Evolutionary conservation across 2,888 invertebrate species (phyloP).

Genomic region (Caenorhabditis virilis): DNA sequence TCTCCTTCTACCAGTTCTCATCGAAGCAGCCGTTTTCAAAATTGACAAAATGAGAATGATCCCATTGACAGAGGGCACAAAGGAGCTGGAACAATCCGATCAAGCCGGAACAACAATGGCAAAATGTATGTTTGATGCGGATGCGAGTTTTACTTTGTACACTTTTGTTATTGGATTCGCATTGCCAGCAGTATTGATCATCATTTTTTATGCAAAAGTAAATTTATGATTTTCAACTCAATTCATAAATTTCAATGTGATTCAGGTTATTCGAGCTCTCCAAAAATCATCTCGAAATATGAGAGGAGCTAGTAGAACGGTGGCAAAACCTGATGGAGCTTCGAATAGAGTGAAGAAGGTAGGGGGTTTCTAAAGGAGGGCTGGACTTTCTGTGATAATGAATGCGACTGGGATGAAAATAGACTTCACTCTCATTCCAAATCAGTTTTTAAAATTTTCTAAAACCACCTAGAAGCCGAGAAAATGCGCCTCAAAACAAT

Average conservation of each 20-base stretch:
- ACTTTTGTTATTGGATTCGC: constrained; percentile 63
- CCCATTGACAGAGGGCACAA: constrained; percentile 43
- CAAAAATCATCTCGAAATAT: constrained; percentile 44
- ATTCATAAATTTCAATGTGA: constrained; percentile 1
- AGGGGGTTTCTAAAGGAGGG: background rate
- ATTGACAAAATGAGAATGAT: constrained; percentile 57
- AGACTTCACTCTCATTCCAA: too few species aligned
- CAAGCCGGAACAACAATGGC: constrained; percentile 48
- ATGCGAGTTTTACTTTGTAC: constrained; percentile 61
- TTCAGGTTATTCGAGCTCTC: constrained; percentile 51
- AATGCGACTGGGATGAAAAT: too few species aligned
- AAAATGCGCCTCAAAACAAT: too few species aligned
- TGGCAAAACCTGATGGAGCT: constrained; percentile 18
- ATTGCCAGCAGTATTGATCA: constrained; percentile 65
- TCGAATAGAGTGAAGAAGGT: constrained; percentile 44
- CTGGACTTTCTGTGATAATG: background rate
- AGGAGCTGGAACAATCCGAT: constrained; percentile 50
- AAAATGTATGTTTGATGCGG: constrained; percentile 66
- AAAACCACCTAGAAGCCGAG: too few species aligned
- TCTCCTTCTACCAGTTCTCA: constrained; percentile 61
- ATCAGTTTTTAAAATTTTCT: too few species aligned
- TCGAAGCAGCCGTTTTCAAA: constrained; percentile 57
- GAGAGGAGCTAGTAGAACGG: constrained; percentile 23
- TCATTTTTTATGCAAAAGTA: constrained; percentile 61
- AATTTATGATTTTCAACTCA: background rate